Evolutionary conservation across 2,888 invertebrate species (phyloP).

Genomic region (Thereva unica): DNA sequence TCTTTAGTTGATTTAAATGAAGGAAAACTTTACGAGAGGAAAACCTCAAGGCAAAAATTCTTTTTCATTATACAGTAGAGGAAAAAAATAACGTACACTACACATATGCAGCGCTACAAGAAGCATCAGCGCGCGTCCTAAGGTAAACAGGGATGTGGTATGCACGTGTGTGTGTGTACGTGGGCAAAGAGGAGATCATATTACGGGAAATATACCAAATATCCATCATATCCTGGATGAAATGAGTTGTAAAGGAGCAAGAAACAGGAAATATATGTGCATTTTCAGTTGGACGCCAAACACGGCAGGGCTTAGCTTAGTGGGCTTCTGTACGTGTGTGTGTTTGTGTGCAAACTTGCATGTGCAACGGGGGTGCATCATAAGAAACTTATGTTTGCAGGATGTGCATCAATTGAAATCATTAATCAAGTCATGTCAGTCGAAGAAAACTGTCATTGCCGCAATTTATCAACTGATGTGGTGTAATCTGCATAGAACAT

Average conservation of each 20-base stretch:
- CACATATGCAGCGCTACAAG: too few relatives aligned
- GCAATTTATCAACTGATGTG: conserved; percentile 41
- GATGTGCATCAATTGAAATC: conserved; percentile 41
- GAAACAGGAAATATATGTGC: too few relatives aligned
- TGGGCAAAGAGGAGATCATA: not conserved
- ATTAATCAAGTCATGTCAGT: conserved; percentile 41
- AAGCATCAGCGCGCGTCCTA: too few relatives aligned
- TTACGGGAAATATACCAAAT: conserved; percentile 38
- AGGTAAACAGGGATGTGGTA: conserved; percentile 2
- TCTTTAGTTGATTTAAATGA: conserved; percentile 13
- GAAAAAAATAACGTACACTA: too few relatives aligned
- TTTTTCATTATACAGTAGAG: conserved; percentile 36
- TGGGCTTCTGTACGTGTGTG: conserved; percentile 10
- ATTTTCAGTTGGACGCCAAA: too few relatives aligned
- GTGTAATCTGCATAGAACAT: conserved; percentile 38
- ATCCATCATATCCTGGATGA: conserved; percentile 36
- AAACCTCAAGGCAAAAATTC: conserved; percentile 38
- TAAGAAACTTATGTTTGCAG: conserved; percentile 35
- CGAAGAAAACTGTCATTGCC: conserved; percentile 41
- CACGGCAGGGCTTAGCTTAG: too few relatives aligned
- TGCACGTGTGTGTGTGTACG: conserved; percentile 5
- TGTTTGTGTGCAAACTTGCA: conserved; percentile 8
- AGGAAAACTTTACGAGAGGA: conserved; percentile 23
- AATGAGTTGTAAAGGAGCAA: conserved; percentile 34
- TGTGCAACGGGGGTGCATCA: not conserved